These are phyloP conservation scores for Drosophila guanche DNA, from an alignment of 1,140 invertebrate genomes.

Conservation along the genomic window DNA sequence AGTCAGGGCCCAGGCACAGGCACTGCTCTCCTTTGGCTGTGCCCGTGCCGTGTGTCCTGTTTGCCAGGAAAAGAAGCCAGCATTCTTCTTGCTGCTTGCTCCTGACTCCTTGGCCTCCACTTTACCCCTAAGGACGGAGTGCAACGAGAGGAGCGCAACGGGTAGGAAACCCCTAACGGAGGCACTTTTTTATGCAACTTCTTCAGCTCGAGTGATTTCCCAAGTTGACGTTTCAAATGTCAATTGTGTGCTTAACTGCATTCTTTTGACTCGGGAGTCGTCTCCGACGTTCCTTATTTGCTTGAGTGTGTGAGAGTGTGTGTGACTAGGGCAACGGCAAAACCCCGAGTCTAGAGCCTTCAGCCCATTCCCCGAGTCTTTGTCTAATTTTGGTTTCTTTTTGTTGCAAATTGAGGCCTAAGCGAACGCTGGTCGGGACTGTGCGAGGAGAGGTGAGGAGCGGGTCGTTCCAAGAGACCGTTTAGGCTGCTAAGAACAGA, in stretches of 20 bases:
- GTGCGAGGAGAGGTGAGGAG: constrained; percentile 7
- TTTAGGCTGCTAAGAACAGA: constrained; percentile 9
- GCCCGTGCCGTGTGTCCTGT: constrained; percentile 10
- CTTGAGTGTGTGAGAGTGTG: constrained; percentile 28
- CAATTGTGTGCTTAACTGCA: constrained; percentile 83
- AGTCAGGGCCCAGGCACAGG: constrained; percentile 14
- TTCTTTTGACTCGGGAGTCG: constrained; percentile 70
- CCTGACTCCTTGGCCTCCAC: constrained; percentile 35
- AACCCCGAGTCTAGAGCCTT: not conserved
- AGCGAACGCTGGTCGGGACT: not conserved
- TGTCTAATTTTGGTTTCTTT: constrained; percentile 76
- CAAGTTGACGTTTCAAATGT: constrained; percentile 83
- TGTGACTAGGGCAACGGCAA: constrained; percentile 46
- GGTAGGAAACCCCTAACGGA: constrained; percentile 74
- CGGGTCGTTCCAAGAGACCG: constrained; percentile 20
- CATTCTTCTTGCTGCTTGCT: not conserved
- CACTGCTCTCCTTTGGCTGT: not conserved
- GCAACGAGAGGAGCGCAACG: not conserved
- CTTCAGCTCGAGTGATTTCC: constrained; percentile 80
- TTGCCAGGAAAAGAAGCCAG: constrained; percentile 25
- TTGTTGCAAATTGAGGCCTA: constrained; percentile 53
- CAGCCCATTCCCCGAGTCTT: constrained; percentile 38
- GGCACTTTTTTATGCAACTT: constrained; percentile 82
- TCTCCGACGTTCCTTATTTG: constrained; percentile 61
- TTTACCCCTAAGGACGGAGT: constrained; percentile 32